These are phyloP conservation scores for Bovichtus variegatus DNA, from an alignment of 2,797 vertebrate genomes.

Conservation along the genomic window DNA sequence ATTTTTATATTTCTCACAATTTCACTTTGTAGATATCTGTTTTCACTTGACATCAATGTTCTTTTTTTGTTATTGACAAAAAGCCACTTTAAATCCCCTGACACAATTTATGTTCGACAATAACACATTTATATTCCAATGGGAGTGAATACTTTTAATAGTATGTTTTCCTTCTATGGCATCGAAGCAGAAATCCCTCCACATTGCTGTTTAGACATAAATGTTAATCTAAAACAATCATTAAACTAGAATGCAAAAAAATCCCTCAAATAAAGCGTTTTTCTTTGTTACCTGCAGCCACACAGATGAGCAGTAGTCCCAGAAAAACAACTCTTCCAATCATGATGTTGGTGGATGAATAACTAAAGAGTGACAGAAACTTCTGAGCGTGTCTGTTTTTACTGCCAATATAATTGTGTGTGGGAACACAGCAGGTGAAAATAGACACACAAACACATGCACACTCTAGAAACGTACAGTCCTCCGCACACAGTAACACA, in stretches of 20 bases:
- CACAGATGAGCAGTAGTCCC: conserved; percentile 72
- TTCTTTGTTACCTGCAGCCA: conserved; percentile 70
- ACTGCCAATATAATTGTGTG: conserved; percentile 15
- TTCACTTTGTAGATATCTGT: neutral
- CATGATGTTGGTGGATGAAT: conserved; percentile 69
- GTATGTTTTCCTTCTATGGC: neutral
- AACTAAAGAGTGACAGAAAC: conserved; percentile 31
- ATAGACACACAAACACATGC: conserved; percentile 35
- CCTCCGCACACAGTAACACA: conserved; percentile 18
- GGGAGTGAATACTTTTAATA: neutral
- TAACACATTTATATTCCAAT: neutral
- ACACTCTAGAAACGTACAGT: conserved; percentile 48
- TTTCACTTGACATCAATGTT: neutral
- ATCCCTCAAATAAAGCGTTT: neutral
- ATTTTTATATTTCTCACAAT: neutral
- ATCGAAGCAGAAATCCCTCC: neutral
- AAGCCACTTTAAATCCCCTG: neutral
- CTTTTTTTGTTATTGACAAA: neutral
- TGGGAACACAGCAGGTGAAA: conserved; percentile 68
- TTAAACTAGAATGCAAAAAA: neutral
- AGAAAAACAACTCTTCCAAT: conserved; percentile 65
- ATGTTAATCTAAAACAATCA: neutral
- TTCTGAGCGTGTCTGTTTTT: conserved; percentile 14
- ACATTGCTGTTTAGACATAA: neutral
- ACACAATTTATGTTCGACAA: neutral